Evolutionary conservation across 2,888 invertebrate species (phyloP).

Genomic region (Standfussiana lucernea): DNA sequence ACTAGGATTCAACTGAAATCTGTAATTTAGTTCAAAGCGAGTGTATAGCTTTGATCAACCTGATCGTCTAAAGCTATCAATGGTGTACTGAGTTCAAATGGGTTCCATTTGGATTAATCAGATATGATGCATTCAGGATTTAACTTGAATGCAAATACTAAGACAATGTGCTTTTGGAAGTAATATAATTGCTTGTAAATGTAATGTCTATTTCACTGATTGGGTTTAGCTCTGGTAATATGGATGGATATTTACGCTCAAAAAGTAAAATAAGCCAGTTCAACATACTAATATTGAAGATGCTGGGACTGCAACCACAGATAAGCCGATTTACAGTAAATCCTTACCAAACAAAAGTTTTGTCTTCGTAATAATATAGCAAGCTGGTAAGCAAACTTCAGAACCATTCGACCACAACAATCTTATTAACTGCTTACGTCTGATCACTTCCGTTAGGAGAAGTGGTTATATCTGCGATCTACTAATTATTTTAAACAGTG

Average conservation of each 20-base stretch:
- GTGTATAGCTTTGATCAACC: not conserved
- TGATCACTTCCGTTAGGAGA: not conserved
- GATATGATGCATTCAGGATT: not conserved
- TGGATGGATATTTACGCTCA: not conserved
- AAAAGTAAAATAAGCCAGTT: not conserved
- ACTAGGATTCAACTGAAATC: not conserved
- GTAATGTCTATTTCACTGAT: not conserved
- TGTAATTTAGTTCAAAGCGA: not conserved
- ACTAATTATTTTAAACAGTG: not conserved
- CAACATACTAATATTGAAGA: not conserved
- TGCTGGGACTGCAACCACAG: not conserved
- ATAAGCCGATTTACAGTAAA: not conserved
- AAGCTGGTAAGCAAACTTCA: not conserved
- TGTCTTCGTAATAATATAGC: not conserved
- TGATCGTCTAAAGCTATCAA: not conserved
- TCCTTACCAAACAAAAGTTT: not conserved
- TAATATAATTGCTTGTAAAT: no score
- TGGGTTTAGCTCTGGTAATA: not conserved
- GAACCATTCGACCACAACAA: not conserved
- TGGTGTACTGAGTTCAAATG: not conserved
- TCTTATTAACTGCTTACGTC: not conserved
- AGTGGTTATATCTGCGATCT: not conserved
- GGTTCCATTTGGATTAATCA: not conserved
- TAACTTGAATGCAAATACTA: no score
- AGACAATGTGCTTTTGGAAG: no score